These are phyloP conservation scores for Sinohyriopsis cumingii DNA, from an alignment of 2,888 invertebrate species.

Conservation along the genomic window DNA sequence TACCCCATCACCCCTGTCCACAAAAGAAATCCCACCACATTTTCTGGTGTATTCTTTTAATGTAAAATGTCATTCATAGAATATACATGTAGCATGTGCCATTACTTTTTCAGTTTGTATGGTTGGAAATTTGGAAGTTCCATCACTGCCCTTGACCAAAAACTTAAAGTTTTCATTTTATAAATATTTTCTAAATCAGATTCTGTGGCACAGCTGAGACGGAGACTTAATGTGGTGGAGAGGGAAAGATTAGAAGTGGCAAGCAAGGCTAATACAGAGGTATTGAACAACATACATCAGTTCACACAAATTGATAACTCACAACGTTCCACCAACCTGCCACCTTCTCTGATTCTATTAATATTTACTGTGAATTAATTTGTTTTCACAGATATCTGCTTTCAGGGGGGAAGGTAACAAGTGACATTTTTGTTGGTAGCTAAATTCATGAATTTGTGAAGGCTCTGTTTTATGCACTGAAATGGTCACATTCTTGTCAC, in stretches of 20 bases:
- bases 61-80: not conserved
- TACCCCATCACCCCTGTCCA: too few species aligned
- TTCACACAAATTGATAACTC: not conserved
- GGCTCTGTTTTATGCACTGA: too few species aligned
- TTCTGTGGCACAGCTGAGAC: constrained; percentile 53
- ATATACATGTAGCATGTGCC: not conserved
- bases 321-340: too few species aligned
- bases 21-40: too few species aligned
- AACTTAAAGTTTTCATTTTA: not conserved
- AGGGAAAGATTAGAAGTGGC: constrained; percentile 63
- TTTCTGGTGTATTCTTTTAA: not conserved
- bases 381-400: not conserved
- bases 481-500: too few species aligned
- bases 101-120: not conserved
- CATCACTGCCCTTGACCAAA: too few species aligned
- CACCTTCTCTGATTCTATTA: too few species aligned
- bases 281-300: constrained; percentile 19
- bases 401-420: too few species aligned
- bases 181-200: constrained; percentile 36
- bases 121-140: too few species aligned
- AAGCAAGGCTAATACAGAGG: constrained; percentile 63
- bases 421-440: too few species aligned
- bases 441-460: too few species aligned
- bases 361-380: not conserved
- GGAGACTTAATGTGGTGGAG: constrained; percentile 60